Percentiles rank a stretch among this genome's conserved stretches.
These are phyloP conservation scores for Mercenaria mercenaria DNA, from an alignment of 1,140 invertebrate species.

Conservation along the genomic window DNA sequence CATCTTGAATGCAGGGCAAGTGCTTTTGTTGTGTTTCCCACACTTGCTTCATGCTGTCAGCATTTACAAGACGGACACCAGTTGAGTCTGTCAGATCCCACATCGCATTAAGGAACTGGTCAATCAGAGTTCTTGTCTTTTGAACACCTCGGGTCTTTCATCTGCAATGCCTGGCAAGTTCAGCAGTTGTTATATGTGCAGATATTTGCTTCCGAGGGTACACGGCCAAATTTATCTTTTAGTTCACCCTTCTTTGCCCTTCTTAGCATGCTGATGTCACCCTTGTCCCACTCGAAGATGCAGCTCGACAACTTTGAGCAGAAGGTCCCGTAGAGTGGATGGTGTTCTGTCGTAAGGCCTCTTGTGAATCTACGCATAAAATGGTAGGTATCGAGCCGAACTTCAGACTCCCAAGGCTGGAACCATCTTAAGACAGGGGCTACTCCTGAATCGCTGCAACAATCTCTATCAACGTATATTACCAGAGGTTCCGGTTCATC, in stretches of 20 bases:
- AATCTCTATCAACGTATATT: slow-evolving; percentile 65
- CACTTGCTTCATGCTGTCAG: background rate
- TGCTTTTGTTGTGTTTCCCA: slow-evolving; percentile 58
- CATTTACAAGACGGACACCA: slow-evolving; percentile 21
- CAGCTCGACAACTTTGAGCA: slow-evolving; percentile 67
- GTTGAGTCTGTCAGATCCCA: no score
- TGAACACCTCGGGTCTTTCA: slow-evolving; percentile 66
- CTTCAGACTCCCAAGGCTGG: slow-evolving; percentile 26
- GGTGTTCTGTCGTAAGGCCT: slow-evolving; percentile 67
- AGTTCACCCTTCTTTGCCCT: slow-evolving; percentile 69
- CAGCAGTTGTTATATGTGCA: slow-evolving; percentile 44
- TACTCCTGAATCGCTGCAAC: slow-evolving; percentile 18
- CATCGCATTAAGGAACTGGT: no score
- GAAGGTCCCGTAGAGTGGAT: slow-evolving; percentile 74
- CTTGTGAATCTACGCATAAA: slow-evolving; percentile 73
- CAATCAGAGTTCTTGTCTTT: slow-evolving; percentile 53
- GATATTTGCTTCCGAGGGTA: slow-evolving; percentile 25
- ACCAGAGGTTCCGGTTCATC: slow-evolving; percentile 16
- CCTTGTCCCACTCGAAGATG: slow-evolving; percentile 72
- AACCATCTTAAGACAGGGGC: background rate
- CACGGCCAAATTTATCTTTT: background rate
- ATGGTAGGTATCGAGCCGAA: slow-evolving; percentile 78
- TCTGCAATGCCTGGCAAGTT: slow-evolving; percentile 69
- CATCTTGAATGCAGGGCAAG: slow-evolving; percentile 71
- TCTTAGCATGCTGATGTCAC: slow-evolving; percentile 62